Evolutionary conservation across 2,888 invertebrate genomes (phyloP), one percentile per base, ranked within the genome.

Genomic region (Lycia hirtaria): DNA sequence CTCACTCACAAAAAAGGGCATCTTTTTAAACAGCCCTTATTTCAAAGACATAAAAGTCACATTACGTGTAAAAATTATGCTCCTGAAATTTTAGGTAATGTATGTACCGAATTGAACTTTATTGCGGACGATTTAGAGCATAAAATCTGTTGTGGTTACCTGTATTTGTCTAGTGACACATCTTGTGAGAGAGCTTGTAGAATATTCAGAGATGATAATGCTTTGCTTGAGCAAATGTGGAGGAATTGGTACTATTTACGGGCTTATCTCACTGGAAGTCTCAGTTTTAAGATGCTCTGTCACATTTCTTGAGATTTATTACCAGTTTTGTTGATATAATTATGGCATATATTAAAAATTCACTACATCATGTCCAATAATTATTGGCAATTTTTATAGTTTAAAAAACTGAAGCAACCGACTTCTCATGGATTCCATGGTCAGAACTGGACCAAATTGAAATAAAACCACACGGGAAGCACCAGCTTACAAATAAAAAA

Each of bases 131-230:
- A 1, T 2, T 30, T 53, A 62, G 37, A 51, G 55, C 55, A 6
- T 54, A 15, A 17, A 56, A 56, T 58, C 24, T 33, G 5, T 48
- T 33, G 24, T 49, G 30, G 15, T 26, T 3, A 41, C 14, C 33
- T 17, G 19, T 22, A 24, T 40, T 15, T 56, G 57, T 40, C 26
- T 35, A n/a, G 60, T 54, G 60, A 59, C 59, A 33, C 56, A 54
- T 49, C 38, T 48, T 26, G 15, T 17, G 52, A 57, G 56, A 48
- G 24, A 20, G 14, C 56, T 66, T 53, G 50, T 66, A 44, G 61
- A 66, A 66, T 64, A 66, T 66, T 66, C 65, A 66, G 53, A 30
- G 38, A 41, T 57, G 54, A 62, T 65, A 60, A 66, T 48, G 50
- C 45, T 24, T 33, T 35, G 50, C 37, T 56, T 54, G 45, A 60